Conservation (phyloP, 2,113 vertebrate genomes). For the Entelurus aequoreus region DNA sequence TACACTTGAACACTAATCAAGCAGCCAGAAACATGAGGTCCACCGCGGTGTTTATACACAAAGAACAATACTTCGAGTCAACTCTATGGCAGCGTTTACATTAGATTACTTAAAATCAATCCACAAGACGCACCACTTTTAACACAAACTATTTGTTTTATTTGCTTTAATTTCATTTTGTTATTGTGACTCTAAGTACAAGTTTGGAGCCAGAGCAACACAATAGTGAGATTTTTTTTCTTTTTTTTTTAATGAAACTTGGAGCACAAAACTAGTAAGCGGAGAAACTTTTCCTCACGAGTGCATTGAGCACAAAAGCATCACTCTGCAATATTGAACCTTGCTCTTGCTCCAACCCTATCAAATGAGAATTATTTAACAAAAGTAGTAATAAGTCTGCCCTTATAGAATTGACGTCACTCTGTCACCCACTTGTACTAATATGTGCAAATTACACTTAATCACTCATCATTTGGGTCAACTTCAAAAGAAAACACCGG, state of each 20-base stretch:
- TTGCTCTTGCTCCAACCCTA: not conserved
- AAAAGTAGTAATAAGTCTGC: constrained; percentile 1
- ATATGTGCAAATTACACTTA: constrained; percentile 7
- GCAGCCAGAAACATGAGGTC: too few relatives aligned
- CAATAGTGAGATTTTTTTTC: too few relatives aligned
- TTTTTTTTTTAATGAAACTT: too few relatives aligned
- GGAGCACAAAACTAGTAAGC: not conserved
- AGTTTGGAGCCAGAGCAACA: not conserved
- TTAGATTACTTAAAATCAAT: too few relatives aligned
- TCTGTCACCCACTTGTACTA: not conserved
- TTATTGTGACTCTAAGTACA: too few relatives aligned
- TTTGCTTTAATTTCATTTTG: too few relatives aligned
- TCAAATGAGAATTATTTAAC: not conserved
- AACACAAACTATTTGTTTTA: too few relatives aligned
- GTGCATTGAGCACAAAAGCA: not conserved
- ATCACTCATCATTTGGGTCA: constrained; percentile 8
- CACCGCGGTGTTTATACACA: too few relatives aligned
- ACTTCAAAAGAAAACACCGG: constrained; percentile 3
- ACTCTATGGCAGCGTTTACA: too few relatives aligned
- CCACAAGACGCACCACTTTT: too few relatives aligned
- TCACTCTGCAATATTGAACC: not conserved
- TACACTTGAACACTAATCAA: too few relatives aligned
- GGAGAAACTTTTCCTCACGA: not conserved
- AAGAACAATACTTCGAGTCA: too few relatives aligned
- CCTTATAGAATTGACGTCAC: not conserved